These are phyloP conservation scores for Gymnosoma rotundatum DNA, from an alignment of 2,888 invertebrate species.

Conservation along the genomic window DNA sequence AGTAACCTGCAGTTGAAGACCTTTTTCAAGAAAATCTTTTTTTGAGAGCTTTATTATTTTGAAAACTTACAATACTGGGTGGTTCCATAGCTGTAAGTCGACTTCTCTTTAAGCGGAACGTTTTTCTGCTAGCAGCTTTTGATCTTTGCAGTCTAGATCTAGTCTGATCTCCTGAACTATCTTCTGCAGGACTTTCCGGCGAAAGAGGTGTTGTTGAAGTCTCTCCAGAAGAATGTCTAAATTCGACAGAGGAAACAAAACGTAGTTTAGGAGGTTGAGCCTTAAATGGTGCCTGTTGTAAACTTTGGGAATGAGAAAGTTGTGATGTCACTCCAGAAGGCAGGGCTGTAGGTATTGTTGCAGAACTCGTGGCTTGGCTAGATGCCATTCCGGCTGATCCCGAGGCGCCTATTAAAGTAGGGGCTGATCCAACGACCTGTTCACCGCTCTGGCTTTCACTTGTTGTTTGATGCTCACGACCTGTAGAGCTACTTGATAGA, in stretches of 20 bases:
- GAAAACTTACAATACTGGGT: constrained; percentile 77
- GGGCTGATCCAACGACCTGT: constrained; percentile 76
- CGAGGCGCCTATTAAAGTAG: constrained; percentile 75
- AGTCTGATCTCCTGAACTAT: constrained; percentile 86
- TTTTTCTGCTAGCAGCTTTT: constrained; percentile 96
- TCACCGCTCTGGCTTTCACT: constrained; percentile 82
- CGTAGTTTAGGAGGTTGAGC: constrained; percentile 87
- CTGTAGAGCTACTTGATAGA: constrained; percentile 85
- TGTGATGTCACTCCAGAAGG: constrained; percentile 81
- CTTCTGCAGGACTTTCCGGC: constrained; percentile 87
- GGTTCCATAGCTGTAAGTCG: constrained; percentile 88
- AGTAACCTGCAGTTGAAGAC: constrained; percentile 73
- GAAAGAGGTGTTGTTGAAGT: constrained; percentile 89
- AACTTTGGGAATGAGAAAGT: constrained; percentile 82
- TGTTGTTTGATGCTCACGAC: constrained; percentile 81
- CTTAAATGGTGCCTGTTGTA: constrained; percentile 81
- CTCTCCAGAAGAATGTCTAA: constrained; percentile 91
- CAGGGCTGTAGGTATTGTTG: constrained; percentile 75
- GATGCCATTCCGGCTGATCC: constrained; percentile 72
- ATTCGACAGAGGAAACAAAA: constrained; percentile 91
- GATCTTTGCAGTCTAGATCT: constrained; percentile 91
- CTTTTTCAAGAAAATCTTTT: not conserved
- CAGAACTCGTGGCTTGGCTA: constrained; percentile 73
- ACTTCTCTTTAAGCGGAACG: constrained; percentile 91
- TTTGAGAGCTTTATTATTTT: not conserved